Conservation (phyloP, 2,113 vertebrate species). For the Gallinago undulata region DNA sequence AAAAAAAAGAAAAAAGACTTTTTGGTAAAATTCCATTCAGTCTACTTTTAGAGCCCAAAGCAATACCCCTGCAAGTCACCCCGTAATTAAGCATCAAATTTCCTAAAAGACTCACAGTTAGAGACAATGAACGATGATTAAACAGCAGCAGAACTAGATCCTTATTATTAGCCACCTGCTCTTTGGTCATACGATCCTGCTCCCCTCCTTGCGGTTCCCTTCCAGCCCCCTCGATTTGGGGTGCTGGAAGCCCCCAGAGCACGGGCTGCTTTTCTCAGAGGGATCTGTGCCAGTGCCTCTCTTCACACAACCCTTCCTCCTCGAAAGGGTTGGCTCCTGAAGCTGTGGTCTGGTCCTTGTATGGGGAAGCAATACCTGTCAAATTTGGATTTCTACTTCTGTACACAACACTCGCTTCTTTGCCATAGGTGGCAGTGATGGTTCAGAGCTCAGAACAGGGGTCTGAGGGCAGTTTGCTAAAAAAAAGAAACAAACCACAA, state of each 20-base stretch:
- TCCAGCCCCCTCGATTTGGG: neutral
- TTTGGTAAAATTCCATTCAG: neutral
- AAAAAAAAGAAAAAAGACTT: neutral
- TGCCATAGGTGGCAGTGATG: neutral
- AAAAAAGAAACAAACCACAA: neutral
- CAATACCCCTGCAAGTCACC: neutral
- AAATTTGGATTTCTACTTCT: neutral
- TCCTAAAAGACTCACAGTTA: neutral
- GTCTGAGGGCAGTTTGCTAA: neutral
- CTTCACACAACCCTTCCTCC: neutral
- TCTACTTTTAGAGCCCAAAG: neutral
- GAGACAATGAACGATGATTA: neutral
- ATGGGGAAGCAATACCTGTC: neutral
- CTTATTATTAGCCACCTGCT: neutral
- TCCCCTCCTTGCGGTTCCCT: neutral
- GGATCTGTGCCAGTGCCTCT: accelerated
- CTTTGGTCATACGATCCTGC: neutral
- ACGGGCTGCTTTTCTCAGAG: neutral
- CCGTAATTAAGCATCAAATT: neutral
- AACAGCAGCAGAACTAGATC: neutral
- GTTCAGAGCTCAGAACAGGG: neutral
- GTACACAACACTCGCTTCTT: neutral
- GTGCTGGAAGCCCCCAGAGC: neutral
- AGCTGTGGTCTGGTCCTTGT: neutral
- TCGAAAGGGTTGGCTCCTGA: neutral